Conservation (phyloP, 2,797 vertebrate species). For the Pseudochaenichthys georgianus region DNA sequence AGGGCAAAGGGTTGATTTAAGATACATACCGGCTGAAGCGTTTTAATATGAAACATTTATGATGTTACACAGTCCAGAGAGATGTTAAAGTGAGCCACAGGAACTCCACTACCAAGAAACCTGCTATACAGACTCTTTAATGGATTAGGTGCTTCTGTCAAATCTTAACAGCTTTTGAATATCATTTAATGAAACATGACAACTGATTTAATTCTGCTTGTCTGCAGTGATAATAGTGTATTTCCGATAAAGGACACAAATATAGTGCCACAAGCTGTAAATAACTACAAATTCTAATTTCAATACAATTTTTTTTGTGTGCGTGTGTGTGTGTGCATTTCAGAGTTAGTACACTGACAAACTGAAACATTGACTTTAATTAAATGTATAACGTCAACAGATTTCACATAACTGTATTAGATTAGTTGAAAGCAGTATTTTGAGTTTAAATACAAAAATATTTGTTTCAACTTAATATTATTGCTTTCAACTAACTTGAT, state of each 20-base stretch:
- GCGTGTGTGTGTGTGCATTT: too few relatives aligned
- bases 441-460: too few relatives aligned
- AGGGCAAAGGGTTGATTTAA: conserved; percentile 47
- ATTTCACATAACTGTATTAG: too few relatives aligned
- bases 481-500: too few relatives aligned
- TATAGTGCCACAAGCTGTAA: background rate
- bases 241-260: background rate
- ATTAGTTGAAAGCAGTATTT: too few relatives aligned
- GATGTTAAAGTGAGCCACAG: conserved; percentile 37
- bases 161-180: conserved; percentile 7
- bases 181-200: background rate
- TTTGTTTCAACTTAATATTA: too few relatives aligned
- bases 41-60: conserved; percentile 75
- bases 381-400: too few relatives aligned
- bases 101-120: conserved; percentile 21
- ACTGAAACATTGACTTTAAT: too few relatives aligned
- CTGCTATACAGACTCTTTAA: conserved; percentile 7
- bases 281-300: too few relatives aligned
- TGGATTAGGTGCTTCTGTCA: conserved; percentile 7
- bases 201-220: background rate
- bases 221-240: background rate
- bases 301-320: too few relatives aligned
- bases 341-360: too few relatives aligned
- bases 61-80: conserved; percentile 61
- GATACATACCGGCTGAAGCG: conserved; percentile 42